Evolutionary conservation across 2,113 vertebrate species (phyloP), one percentile per base, ranked within the genome.

Genomic region (Eptesicus fuscus): DNA sequence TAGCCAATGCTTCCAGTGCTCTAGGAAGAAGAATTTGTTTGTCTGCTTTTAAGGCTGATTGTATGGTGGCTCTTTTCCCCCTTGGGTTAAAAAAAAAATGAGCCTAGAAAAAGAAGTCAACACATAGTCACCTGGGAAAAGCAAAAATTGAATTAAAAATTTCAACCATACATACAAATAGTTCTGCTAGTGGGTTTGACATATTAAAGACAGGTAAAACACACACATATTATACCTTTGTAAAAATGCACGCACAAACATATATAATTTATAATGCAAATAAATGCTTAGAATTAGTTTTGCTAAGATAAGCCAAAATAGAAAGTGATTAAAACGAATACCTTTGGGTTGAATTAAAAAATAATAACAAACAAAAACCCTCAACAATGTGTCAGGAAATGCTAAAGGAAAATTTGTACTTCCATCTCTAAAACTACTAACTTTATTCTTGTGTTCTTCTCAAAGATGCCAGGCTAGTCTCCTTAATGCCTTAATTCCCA

Each of bases 221-320:
- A 69, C 7, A 93, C 8, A 83, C 9, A 82, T 3, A 40, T 70
- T 13, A 80, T 20, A 70, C 69, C 35, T 37, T 80, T 65, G 70
- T 10, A 49, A 82, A 88, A 89, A 74, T 2, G 18, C 37, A n/a
- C n/a, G 37, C 4, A 65, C n/a, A 47, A 2, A 88, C 61, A 78
- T n/a, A 67, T 25, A 40, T 35, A 65, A 79, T 56, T 78, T 92
- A 56, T 49, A 74, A 83, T 59, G 28, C 20, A 32, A 78, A 87
- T 63, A 83, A 91, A 78, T 61, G 18, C n/a, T 23, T 51, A 18
- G 51, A 74, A 89, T 59, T 65, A 47, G 18, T 37, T 74, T 77
- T 69, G 37, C 88, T 94, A 96, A 88, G 28, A 80, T 59, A 51
- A 80, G 28, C n/a, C 82, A 80, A 96, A 92, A 7, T 59, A 12